phyloP scores from a whole-genome alignment of 2,113 vertebrate species.

The Dromas ardeola region DNA sequence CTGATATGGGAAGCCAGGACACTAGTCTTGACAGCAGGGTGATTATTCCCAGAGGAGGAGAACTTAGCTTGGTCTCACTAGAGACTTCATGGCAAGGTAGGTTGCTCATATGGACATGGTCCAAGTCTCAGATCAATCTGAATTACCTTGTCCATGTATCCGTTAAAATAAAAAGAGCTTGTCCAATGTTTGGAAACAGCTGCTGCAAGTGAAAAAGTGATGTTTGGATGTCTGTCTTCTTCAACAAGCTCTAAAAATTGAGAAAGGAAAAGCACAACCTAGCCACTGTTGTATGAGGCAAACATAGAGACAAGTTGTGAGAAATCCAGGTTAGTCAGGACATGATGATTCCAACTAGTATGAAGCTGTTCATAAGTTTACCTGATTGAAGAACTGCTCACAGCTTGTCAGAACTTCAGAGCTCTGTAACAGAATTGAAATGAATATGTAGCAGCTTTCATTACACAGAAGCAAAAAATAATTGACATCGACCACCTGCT shows the following conservation, averaged over 20 bases:
- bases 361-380: constrained; percentile 55
- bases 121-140: neutral
- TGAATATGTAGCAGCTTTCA: constrained; percentile 60
- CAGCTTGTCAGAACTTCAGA: constrained; percentile 64
- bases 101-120: neutral
- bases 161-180: neutral
- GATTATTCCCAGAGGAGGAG: neutral
- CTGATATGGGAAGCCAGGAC: neutral
- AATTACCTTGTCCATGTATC: neutral
- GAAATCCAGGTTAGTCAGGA: constrained; percentile 59
- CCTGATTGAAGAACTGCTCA: constrained; percentile 64
- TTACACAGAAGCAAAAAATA: constrained; percentile 64
- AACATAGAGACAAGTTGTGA: constrained; percentile 57
- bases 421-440: constrained; percentile 68
- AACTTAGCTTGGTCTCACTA: neutral
- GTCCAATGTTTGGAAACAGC: neutral
- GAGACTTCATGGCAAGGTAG: neutral
- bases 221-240: neutral
- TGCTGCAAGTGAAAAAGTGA: neutral
- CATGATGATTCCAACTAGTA: constrained; percentile 57
- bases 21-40: neutral
- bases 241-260: neutral
- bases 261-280: constrained; percentile 12
- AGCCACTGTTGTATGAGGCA: constrained; percentile 6
- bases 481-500: constrained; percentile 63